Conservation (phyloP, 2,113 vertebrate species). For the Raja brachyura region DNA sequence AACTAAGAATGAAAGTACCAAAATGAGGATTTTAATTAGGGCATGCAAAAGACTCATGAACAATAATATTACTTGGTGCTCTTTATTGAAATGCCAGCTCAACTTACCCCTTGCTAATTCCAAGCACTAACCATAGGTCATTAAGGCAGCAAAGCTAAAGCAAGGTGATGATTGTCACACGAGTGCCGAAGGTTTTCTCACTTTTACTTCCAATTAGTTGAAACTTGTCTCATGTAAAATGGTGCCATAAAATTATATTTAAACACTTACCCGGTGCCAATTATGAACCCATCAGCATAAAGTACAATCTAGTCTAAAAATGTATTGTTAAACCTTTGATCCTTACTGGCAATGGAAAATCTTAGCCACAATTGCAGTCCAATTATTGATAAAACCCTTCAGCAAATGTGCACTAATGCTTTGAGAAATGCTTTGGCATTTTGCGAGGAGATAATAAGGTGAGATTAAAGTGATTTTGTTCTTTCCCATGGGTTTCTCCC, state of each 20-base stretch:
- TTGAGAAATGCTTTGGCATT: constrained; percentile 5
- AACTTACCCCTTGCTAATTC: neutral
- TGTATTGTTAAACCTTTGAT: constrained; percentile 19
- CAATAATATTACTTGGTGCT: neutral
- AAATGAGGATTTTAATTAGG: neutral
- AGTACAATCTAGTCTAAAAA: neutral
- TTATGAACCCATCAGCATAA: constrained; percentile 6
- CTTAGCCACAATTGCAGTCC: neutral
- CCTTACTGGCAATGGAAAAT: neutral
- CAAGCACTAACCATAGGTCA: neutral
- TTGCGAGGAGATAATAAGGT: neutral
- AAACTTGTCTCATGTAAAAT: constrained; percentile 13
- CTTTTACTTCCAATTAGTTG: neutral
- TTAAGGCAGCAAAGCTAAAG: neutral
- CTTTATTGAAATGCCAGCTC: neutral
- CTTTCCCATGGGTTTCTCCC: neutral
- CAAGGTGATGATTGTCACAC: neutral
- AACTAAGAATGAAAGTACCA: neutral
- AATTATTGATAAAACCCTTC: constrained; percentile 20
- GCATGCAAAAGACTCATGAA: neutral
- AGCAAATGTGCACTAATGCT: neutral
- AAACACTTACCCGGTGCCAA: neutral
- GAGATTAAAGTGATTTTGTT: neutral
- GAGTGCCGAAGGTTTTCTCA: neutral
- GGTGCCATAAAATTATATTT: constrained; percentile 21